Base-by-base conservation (phyloP, 2,797 vertebrate species). In the Mormyrus proboscirostris region DNA sequence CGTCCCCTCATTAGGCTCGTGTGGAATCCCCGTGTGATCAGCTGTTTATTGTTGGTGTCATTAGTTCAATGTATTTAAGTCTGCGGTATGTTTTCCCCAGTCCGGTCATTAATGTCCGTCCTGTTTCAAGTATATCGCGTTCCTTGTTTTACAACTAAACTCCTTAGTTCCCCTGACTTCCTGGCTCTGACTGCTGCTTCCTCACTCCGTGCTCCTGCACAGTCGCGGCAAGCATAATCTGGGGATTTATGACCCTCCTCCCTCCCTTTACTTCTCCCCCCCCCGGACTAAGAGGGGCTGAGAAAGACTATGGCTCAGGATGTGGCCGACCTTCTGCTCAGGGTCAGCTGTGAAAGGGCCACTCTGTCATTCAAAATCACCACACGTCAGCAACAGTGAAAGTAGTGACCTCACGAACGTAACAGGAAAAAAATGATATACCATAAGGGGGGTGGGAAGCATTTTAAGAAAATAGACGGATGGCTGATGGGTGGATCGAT, bases 311-410 rank as follows among this genome's bases (percentile, higher is more conserved):
- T 49, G 41, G 47, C 22, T 33, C 83, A 4, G 59, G 73, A 65
- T 9, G 47, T 14, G 44, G 25, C 44, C 29, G 25, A 89, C 84
- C 62, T 89, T 47, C 89, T 79, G 47, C 83, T 86, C 85, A 87
- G 89, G 84, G 85, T 87, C 85, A 87, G 10, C 65, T 5, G 2
- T 53, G 19, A 89, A 87, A 76, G 49, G 33, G 50, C 59, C 65
- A 38, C 16, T 87, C 84, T 47, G 65, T 89, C 89, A 89, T 73
- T 87, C 65, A 89, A 87, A 89, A 57, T 76, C 84, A 89, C 62
- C 86, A 50, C n/a, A n/a, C 50, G 19, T 86, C 59, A 87, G 62
- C 47, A 55, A 25, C 62, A 76, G 89, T 82, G 89, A 89, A 89
- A 89, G 85, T 62, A 14, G 50, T 76, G 47, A 51, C 44, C 62